These are phyloP conservation scores for Andricus quercusramuli DNA, from an alignment of 2,888 invertebrate species.

Conservation along the genomic window DNA sequence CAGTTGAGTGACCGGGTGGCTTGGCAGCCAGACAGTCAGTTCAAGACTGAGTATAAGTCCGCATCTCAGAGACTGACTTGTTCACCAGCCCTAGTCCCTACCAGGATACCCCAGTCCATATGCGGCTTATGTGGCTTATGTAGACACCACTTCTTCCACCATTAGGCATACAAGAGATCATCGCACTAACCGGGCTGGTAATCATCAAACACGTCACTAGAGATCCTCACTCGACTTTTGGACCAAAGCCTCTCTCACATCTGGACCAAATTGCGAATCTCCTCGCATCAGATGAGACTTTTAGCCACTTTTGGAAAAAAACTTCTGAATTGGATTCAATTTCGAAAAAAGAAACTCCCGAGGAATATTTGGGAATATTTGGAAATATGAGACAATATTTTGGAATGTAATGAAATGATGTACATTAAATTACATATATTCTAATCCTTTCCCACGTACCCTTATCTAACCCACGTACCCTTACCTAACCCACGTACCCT, in stretches of 20 bases:
- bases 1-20: conserved; percentile 51
- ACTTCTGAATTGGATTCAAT: no score
- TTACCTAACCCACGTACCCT: no score
- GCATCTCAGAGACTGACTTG: conserved; percentile 52
- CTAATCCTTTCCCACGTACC: no score
- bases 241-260: neutral
- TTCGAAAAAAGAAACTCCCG: no score
- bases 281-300: neutral
- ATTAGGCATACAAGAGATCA: conserved; percentile 45
- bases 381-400: no score
- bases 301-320: no score
- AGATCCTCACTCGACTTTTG: neutral
- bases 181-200: conserved; percentile 45
- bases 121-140: conserved; percentile 52
- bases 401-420: no score
- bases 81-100: conserved; percentile 53
- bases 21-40: conserved; percentile 54
- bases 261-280: neutral
- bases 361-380: no score
- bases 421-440: no score
- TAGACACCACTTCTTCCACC: conserved; percentile 51
- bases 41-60: conserved; percentile 56
- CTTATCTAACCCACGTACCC: no score
- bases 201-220: conserved; percentile 14
- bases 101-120: conserved; percentile 53